phyloP scores from a whole-genome alignment of 2,888 invertebrate genomes.

The Drosophila putrida region DNA sequence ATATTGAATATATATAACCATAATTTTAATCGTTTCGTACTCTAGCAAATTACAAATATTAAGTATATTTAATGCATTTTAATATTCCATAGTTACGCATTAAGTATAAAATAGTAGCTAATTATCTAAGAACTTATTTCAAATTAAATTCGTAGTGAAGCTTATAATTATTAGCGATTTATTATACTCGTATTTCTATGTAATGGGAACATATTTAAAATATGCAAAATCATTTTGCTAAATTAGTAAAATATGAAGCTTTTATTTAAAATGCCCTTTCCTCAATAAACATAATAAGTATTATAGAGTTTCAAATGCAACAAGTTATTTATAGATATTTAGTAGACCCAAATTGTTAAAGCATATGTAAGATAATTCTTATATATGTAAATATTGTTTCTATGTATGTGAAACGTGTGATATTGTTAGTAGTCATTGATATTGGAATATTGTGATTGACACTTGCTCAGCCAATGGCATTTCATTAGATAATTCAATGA shows the following conservation, averaged over 20 bases:
- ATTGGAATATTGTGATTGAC: slow-evolving; percentile 48
- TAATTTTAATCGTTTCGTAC: background rate
- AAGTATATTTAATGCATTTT: too few relatives aligned
- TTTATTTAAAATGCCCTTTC: background rate
- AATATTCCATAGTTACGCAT: too few relatives aligned
- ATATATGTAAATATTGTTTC: slow-evolving; percentile 39
- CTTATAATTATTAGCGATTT: too few relatives aligned
- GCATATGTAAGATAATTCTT: slow-evolving; percentile 6
- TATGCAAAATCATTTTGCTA: background rate
- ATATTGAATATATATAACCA: too few relatives aligned
- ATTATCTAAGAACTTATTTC: too few relatives aligned
- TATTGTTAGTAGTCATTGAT: slow-evolving; percentile 6
- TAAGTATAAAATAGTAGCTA: too few relatives aligned
- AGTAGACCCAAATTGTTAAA: background rate
- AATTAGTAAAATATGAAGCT: too few relatives aligned
- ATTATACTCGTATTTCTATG: too few relatives aligned
- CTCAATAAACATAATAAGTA: background rate
- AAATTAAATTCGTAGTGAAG: too few relatives aligned
- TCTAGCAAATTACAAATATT: background rate
- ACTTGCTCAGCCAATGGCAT: slow-evolving; percentile 36
- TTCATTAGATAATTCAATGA: slow-evolving; percentile 44
- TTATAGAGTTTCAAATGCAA: background rate
- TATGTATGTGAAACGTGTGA: slow-evolving; percentile 26
- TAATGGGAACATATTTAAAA: too few relatives aligned
- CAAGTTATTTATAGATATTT: background rate